Conservation (phyloP, 2,113 vertebrate species). For the Protomyctophum bolini region DNA sequence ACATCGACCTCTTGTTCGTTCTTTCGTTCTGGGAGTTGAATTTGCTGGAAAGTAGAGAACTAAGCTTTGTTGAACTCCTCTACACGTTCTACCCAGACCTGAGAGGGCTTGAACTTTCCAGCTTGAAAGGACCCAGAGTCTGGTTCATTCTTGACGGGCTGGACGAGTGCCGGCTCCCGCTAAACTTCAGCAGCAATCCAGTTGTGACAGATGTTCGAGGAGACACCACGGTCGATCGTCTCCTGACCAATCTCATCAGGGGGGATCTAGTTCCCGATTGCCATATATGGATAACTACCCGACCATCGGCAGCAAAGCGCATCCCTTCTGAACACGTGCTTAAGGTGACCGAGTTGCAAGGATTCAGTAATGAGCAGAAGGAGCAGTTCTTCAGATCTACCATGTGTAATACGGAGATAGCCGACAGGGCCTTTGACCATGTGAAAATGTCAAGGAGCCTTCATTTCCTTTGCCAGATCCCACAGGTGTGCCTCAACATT, state of each 20-base stretch:
- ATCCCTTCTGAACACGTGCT: constrained; percentile 36
- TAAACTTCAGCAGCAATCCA: constrained; percentile 24
- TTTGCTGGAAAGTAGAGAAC: constrained; percentile 1
- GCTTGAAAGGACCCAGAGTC: constrained; percentile 26
- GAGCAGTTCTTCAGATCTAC: constrained; percentile 32
- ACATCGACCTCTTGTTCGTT: constrained; percentile 40
- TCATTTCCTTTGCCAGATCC: constrained; percentile 49
- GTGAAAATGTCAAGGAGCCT: constrained; percentile 52
- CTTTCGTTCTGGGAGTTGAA: constrained; percentile 59
- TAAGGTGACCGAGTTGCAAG: constrained; percentile 25
- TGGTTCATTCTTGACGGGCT: constrained; percentile 57
- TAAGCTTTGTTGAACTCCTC: constrained; percentile 47
- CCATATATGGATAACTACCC: constrained; percentile 55
- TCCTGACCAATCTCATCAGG: constrained; percentile 52
- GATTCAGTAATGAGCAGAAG: constrained; percentile 55
- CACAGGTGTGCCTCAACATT: constrained; percentile 48
- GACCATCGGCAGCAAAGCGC: constrained; percentile 2
- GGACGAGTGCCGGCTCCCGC: constrained; percentile 21
- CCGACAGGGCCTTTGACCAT: constrained; percentile 40
- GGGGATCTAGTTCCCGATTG: constrained; percentile 45
- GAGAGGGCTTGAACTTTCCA: constrained; percentile 12
- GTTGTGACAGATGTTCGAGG: constrained; percentile 32
- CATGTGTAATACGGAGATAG: constrained; percentile 23
- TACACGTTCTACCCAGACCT: constrained; percentile 43
- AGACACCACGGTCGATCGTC: constrained; percentile 6